A percentile compares a stretch with the other conserved stretches of the same genome.
phyloP scores from a whole-genome alignment of 92 coral and sea anemone species.

The Epizoanthus ramosus region DNA sequence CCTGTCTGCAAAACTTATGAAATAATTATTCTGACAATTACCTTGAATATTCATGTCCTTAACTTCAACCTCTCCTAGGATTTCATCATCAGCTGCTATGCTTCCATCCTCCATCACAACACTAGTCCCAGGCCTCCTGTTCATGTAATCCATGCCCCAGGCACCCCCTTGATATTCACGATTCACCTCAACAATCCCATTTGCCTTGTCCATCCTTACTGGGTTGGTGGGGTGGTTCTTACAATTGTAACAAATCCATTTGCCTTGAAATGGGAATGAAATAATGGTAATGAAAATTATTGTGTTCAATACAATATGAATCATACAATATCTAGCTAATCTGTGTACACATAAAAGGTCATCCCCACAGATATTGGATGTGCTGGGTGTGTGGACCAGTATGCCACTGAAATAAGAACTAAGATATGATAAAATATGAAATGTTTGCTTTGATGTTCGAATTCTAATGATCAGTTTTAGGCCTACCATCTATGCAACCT shows the following conservation, averaged over 20 bases:
- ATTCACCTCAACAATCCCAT: conserved; percentile 41
- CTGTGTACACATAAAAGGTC: too few relatives aligned
- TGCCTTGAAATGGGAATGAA: conserved; percentile 60
- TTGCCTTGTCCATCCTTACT: conserved; percentile 68
- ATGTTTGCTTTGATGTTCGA: too few relatives aligned
- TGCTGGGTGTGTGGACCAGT: too few relatives aligned
- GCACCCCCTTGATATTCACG: not conserved
- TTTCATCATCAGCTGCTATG: conserved; percentile 61
- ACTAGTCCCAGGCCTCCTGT: conserved; percentile 34
- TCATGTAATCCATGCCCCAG: conserved; percentile 1
- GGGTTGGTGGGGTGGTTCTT: conserved; percentile 90
- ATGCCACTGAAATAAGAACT: too few relatives aligned
- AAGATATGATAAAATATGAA: too few relatives aligned
- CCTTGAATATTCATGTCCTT: conserved; percentile 94
- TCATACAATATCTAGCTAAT: too few relatives aligned
- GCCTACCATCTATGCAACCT: too few relatives aligned
- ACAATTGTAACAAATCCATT: conserved; percentile 98
- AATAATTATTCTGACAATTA: not conserved
- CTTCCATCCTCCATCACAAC: conserved; percentile 32
- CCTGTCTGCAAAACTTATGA: not conserved
- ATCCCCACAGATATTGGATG: too few relatives aligned
- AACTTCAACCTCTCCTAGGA: conserved; percentile 83
- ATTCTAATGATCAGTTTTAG: too few relatives aligned
- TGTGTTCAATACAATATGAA: too few relatives aligned
- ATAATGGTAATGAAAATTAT: too few relatives aligned